Base-by-base conservation (phyloP, 2,797 vertebrate genomes). In the Macroramphosus scolopax region DNA sequence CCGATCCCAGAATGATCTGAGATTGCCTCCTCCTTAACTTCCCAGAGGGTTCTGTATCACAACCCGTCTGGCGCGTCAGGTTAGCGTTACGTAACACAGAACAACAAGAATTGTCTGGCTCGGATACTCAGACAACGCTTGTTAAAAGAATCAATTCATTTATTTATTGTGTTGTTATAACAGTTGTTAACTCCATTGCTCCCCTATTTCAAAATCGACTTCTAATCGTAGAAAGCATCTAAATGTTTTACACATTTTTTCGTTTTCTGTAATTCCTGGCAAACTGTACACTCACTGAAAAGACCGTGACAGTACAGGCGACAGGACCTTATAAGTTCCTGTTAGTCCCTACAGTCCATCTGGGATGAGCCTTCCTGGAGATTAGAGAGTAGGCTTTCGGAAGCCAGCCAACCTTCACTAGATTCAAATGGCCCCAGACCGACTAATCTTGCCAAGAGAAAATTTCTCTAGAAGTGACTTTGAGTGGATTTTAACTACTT, bases 401-500 rank as follows among this genome's bases (percentile, higher is more conserved):
- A 80, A 68, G 64, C 62, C 49, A 39, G 72, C 73, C 77, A 79
- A 85, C 80, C 77, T 78, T 73, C 62, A 51, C 73, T 44, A 72
- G 71, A 80, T 82, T 86, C 64, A 80, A 82, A 79, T 77, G 78
- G 67, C 78, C 80, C 58, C 55, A 53, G 68, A 80, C 69, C 61
- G 36, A 82, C 72, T 88, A 84, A 88, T 87, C 82, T 85, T 61
- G 54, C 71, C 71, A 73, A 80, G 52, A 77, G 81, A 83, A 81
- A 78, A 82, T 80, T 84, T 72, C 72, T 78, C 52, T 33, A 67
- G 71, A 87, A 87, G 73, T 74, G 71, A 78, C 72, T 67, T 71
- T 72, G 72, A 83, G 78, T 82, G 80, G 78, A 80, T 81, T 85
- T 81, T 75, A 78, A 81, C 80, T 70, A 73, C 75, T 82, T 84